Base-by-base conservation (phyloP, 2,797 vertebrate species). In the Anomalospiza imberbis region DNA sequence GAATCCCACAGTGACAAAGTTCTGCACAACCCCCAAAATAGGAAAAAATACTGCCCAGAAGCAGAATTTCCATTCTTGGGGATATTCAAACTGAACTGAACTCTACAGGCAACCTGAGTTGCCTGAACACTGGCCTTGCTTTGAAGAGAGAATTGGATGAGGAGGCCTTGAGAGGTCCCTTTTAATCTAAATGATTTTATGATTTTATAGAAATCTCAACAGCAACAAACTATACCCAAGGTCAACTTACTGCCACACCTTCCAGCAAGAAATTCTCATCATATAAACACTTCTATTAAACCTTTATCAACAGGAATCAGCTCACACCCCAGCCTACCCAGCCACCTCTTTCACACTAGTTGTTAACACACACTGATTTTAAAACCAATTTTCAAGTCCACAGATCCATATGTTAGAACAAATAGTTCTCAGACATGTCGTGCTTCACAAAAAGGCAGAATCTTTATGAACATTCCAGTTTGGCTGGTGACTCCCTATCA, bases 101-200 rank as follows among this genome's bases (percentile, higher is more conserved):
- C 32, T 29, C 7, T 45, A 42, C 0, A 0, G 47, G 36, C 25
- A 12, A 28, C 17, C 25, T 9, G 11, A 84, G 29, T 0, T 31
- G 19, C 66, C 54, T 70, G 20, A 79, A 34, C 1, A 0, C 3
- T 13, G 51, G 68, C 62, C 70, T 57, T 75, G 89, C 74, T 73
- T 12, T 7, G 50, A 61, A 54, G n/a, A 80, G 38, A 68, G 22
- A 34, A 34, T 0, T 65, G 73, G 54, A 40, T n/a, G 51, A 65
- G 24, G 17, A 50, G 34, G 75, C 45, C 61, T 89, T 42, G 50
- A 72, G 38, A 70, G 12, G 13, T 19, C 3, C 29, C 36, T 61
- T 85, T 51, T 65, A 75, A 94, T 90, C 88, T 93, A 82, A 91
- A 95, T 94, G 54, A 90, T 85, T 96, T 96, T 96, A 96, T 70